Evolutionary conservation across 1,140 invertebrate genomes (phyloP), one percentile per base, ranked within the genome.

Genomic region (Bombus terrestris): DNA sequence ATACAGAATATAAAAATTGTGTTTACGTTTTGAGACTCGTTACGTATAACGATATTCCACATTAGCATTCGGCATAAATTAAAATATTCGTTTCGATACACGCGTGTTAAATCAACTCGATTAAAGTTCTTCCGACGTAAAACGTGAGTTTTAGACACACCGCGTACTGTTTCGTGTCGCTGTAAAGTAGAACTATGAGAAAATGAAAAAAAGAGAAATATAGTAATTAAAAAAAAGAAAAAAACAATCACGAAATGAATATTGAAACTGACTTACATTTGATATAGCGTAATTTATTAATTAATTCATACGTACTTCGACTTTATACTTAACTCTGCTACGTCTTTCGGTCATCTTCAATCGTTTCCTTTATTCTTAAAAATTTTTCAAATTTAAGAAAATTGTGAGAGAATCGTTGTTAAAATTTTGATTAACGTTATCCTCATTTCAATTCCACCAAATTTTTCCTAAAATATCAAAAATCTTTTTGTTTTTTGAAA

Each of bases 131-230:
- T 47, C 13, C 28, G 15, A 18, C n/a, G 68, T 47, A 43, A 71
- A 32, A 53, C 39, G 5, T 25, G 22, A 76, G 12, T 75, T 39
- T 77, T 77, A 25, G 53, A 59, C 18, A 73, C 47, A 53, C 66
- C n/a, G 35, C 22, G 43, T 59, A 32, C 32, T 68, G 53, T 39
- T 39, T 72, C 37, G 25, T 43, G 6, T 57, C n/a, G 64, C 81
- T 83, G 83, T 32, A 72, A 84, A 84, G 41, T n/a, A 84, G 72
- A 79, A 79, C 18, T 71, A 71, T 72, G 25, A 72, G 59, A 72
- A 72, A 47, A 5, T 62, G 39, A 72, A 81, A 43, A n/a, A 83
- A 32, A 76, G 37, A 32, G 5, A 13, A 28, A 35, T 15, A 15
- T 64, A 43, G 8, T 0, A 35, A 47, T n/a, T 53, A 6, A 18